A percentile compares a stretch with the other conserved stretches of the same genome.
Conservation (phyloP, 2,888 invertebrate species). For the Andrena praecox region DNA sequence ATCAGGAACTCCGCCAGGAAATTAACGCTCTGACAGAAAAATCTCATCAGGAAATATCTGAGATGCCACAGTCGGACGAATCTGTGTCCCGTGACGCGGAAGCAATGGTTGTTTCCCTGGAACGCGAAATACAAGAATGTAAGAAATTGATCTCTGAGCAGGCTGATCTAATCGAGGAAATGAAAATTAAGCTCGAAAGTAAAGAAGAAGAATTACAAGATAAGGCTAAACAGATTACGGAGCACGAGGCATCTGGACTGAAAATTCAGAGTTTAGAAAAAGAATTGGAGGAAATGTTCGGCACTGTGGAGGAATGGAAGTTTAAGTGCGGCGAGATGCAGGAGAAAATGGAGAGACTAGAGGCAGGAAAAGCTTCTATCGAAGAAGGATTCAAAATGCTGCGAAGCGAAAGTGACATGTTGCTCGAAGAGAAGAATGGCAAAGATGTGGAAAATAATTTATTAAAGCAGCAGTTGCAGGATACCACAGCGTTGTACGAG, state of each 20-base stretch:
- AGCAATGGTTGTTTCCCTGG: constrained; percentile 67
- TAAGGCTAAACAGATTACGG: constrained; percentile 84
- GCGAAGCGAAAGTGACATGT: constrained; percentile 84
- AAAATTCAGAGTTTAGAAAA: constrained; percentile 69
- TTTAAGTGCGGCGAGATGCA: constrained; percentile 77
- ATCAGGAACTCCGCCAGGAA: constrained; percentile 83
- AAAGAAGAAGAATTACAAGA: constrained; percentile 77
- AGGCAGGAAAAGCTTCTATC: constrained; percentile 85
- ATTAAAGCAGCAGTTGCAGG: constrained; percentile 85
- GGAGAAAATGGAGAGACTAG: constrained; percentile 75
- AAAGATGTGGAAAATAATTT: constrained; percentile 67
- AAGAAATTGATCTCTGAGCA: constrained; percentile 88
- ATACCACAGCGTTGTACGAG: constrained; percentile 84
- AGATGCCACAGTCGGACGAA: constrained; percentile 61
- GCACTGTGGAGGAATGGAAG: constrained; percentile 79
- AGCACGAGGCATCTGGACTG: constrained; percentile 65
- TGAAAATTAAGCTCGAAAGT: constrained; percentile 87
- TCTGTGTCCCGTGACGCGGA: constrained; percentile 38
- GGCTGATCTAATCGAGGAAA: constrained; percentile 86
- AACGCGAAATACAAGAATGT: constrained; percentile 84
- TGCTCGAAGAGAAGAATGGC: constrained; percentile 69
- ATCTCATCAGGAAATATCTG: constrained; percentile 84
- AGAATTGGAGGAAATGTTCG: constrained; percentile 76
- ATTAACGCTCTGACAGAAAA: constrained; percentile 84
- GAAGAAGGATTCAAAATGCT: constrained; percentile 85